Conservation (phyloP, 2,797 vertebrate genomes). For the Takifugu ocellatus region DNA sequence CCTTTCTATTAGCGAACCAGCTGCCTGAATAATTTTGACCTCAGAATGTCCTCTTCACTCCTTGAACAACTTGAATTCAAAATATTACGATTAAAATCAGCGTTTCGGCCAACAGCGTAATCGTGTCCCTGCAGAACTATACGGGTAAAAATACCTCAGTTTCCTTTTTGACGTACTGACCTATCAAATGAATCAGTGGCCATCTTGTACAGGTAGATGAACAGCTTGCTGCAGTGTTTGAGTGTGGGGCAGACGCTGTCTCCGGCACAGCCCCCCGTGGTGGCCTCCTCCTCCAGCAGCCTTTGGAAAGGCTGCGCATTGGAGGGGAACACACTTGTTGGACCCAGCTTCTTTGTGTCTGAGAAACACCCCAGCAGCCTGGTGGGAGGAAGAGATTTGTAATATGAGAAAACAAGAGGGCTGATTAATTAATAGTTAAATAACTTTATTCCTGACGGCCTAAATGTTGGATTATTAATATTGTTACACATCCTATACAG, state of each 20-base stretch:
- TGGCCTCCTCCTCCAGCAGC: conserved; percentile 88
- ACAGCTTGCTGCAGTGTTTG: conserved; percentile 95
- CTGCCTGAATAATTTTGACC: background rate
- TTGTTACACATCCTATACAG: background rate
- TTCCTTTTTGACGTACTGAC: conserved; percentile 66
- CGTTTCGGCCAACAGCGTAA: too few species aligned
- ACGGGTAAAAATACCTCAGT: background rate
- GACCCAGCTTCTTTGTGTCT: conserved; percentile 87
- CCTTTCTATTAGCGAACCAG: background rate
- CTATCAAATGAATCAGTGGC: conserved; percentile 98
- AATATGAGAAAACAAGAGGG: background rate
- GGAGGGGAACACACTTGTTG: conserved; percentile 84
- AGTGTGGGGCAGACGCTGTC: conserved; percentile 89
- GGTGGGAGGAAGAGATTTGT: background rate
- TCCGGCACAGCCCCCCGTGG: conserved; percentile 57
- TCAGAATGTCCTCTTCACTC: background rate
- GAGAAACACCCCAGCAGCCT: conserved; percentile 96
- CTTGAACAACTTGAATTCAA: background rate
- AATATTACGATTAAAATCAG: background rate
- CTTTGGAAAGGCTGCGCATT: conserved; percentile 93
- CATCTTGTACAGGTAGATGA: conserved; percentile 97
- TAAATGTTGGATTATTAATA: too few species aligned
- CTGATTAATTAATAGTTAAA: too few species aligned
- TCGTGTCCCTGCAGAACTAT: background rate
- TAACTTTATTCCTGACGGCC: too few species aligned